These are phyloP conservation scores for Choloepus hoffmanni DNA, from an alignment of 2,113 vertebrate genomes.

Conservation along the genomic window DNA sequence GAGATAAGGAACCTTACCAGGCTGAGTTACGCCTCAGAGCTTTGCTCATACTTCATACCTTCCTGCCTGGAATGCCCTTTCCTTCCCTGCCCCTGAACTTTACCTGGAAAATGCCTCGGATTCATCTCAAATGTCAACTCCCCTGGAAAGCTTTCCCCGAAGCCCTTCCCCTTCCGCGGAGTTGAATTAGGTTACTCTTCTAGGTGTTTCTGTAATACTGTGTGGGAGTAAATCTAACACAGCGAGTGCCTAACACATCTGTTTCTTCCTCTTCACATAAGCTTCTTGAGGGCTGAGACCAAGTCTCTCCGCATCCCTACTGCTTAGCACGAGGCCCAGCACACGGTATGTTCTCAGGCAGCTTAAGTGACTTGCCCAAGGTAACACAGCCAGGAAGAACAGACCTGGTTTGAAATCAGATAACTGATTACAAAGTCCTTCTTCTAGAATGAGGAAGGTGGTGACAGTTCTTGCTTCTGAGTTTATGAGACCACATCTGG, in stretches of 20 bases:
- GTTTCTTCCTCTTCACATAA: not conserved
- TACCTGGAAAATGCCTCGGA: not conserved
- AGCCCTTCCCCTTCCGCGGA: not conserved
- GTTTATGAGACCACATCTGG: not conserved
- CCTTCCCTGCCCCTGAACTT: not conserved
- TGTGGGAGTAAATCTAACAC: not conserved
- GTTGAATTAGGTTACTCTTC: not conserved
- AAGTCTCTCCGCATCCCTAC: not conserved
- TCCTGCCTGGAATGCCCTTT: not conserved
- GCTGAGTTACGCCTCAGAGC: not conserved
- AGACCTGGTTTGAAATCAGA: not conserved
- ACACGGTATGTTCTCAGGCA: not conserved
- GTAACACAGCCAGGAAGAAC: not conserved
- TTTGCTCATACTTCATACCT: not conserved
- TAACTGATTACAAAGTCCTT: not conserved
- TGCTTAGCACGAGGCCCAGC: not conserved
- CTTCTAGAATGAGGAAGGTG: not conserved
- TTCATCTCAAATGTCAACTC: not conserved
- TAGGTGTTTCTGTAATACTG: not conserved
- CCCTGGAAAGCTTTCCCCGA: not conserved
- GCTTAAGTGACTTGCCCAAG: not conserved
- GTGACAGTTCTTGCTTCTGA: not conserved
- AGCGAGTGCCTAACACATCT: not conserved
- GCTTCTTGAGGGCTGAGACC: not conserved
- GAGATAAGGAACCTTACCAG: not conserved